Percentiles rank a stretch among this genome's conserved stretches.
phyloP scores from a whole-genome alignment of 2,113 vertebrate genomes.

The Athene cunicularia region DNA sequence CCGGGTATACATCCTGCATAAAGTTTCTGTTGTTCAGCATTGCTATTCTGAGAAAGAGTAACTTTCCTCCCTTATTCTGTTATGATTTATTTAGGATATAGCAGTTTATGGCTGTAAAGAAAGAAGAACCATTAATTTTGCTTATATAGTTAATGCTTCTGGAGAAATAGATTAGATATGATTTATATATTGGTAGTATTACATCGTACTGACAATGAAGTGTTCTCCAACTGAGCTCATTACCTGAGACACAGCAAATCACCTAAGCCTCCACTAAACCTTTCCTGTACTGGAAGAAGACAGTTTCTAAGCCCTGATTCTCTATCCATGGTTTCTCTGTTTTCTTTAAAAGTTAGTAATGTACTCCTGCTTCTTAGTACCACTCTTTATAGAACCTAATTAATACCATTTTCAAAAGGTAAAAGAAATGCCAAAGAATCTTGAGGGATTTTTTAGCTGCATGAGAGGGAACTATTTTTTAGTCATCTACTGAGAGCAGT shows the following conservation, averaged over 20 bases:
- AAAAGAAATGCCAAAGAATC: neutral
- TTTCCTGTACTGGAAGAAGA: neutral
- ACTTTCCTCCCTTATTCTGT: neutral
- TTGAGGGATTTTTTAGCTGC: fast-evolving
- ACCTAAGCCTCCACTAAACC: neutral
- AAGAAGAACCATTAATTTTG: neutral
- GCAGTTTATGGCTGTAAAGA: neutral
- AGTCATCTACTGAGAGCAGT: neutral
- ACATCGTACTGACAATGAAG: neutral
- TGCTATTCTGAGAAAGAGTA: neutral
- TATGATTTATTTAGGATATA: neutral
- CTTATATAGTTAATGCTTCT: neutral
- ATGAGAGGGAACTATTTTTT: neutral
- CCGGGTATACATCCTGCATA: neutral
- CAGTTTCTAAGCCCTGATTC: neutral
- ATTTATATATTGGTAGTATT: neutral
- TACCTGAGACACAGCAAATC: neutral
- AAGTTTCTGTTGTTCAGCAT: neutral
- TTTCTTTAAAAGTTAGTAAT: neutral
- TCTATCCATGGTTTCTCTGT: neutral
- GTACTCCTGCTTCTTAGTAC: neutral
- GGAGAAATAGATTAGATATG: neutral
- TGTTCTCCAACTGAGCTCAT: neutral
- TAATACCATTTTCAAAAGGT: neutral
- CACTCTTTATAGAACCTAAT: neutral